Evolutionary conservation across 2,797 vertebrate species (phyloP).

Genomic region (Neomorphus geoffroyi): DNA sequence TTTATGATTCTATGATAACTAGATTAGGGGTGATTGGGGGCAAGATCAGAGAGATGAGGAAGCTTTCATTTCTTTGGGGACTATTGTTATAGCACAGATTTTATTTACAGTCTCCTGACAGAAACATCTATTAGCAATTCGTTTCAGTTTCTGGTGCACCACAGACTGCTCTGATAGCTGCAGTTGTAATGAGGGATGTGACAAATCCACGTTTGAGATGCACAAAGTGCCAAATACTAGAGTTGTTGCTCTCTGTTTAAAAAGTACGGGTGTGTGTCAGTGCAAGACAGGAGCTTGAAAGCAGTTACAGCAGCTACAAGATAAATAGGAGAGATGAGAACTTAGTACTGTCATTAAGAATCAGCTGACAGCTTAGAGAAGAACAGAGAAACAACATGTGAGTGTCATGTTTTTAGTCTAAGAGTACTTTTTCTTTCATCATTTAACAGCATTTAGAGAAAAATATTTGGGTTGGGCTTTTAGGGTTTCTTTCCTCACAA

Average conservation of each 20-base stretch:
- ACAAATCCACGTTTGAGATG: not conserved
- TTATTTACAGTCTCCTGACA: not conserved
- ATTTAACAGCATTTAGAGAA: not conserved
- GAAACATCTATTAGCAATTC: not conserved
- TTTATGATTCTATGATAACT: too few species aligned
- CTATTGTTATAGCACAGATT: not conserved
- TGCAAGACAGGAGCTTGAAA: not conserved
- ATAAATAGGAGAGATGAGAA: not conserved
- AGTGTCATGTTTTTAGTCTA: not conserved
- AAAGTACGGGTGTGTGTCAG: not conserved
- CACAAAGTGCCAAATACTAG: not conserved
- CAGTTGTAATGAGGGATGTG: not conserved
- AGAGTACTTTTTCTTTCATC: not conserved
- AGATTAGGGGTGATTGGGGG: not conserved
- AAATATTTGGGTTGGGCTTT: not conserved
- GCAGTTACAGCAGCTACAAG: not conserved
- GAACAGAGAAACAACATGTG: not conserved
- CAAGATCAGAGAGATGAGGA: not conserved
- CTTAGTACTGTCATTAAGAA: not conserved
- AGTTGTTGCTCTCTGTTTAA: not conserved
- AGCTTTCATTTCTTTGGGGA: not conserved
- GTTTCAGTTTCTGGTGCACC: not conserved
- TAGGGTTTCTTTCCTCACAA: not conserved
- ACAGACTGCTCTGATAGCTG: not conserved
- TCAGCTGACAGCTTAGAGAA: not conserved